Evolutionary conservation across 2,113 vertebrate genomes (phyloP).

Genomic region (Laticauda laticaudata): DNA sequence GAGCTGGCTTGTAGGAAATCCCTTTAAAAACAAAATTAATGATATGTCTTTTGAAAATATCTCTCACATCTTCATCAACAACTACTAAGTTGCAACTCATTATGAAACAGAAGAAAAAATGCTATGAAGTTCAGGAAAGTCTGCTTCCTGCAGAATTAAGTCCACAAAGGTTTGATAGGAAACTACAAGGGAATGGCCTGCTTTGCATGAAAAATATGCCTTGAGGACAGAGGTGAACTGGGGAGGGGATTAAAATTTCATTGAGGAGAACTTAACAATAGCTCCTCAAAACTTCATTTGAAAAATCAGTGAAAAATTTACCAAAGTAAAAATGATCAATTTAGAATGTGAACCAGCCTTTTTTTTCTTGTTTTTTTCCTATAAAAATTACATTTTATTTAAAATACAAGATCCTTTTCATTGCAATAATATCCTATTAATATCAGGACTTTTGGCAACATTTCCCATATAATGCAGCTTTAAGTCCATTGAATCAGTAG

Average conservation of each 20-base stretch:
- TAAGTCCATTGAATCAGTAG: slow-evolving; percentile 77
- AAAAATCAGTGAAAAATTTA: slow-evolving; percentile 81
- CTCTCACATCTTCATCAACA: slow-evolving; percentile 60
- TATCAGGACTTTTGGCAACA: slow-evolving; percentile 78
- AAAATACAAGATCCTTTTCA: slow-evolving; percentile 83
- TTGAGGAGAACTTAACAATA: slow-evolving; percentile 72
- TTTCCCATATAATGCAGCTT: slow-evolving; percentile 76
- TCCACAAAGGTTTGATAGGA: slow-evolving; percentile 65
- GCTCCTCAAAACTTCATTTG: slow-evolving; percentile 75
- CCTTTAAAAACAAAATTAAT: slow-evolving; percentile 44
- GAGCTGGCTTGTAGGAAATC: slow-evolving; percentile 64
- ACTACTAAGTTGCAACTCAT: slow-evolving; percentile 68
- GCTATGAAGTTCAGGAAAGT: slow-evolving; percentile 63
- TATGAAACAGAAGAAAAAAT: slow-evolving; percentile 64
- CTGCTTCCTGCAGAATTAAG: slow-evolving; percentile 68
- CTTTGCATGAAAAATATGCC: slow-evolving; percentile 67
- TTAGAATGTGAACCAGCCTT: slow-evolving; percentile 81
- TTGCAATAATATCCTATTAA: slow-evolving; percentile 72
- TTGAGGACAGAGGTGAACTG: slow-evolving; percentile 72
- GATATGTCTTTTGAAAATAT: slow-evolving; percentile 64
- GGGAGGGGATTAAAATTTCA: slow-evolving; percentile 67
- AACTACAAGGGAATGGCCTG: slow-evolving; percentile 61
- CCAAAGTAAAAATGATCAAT: slow-evolving; percentile 82
- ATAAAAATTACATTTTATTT: slow-evolving; percentile 84
- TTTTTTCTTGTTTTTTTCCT: slow-evolving; percentile 67